Base-by-base conservation (phyloP, 2,113 vertebrate genomes). In the Cavia porcellus region DNA sequence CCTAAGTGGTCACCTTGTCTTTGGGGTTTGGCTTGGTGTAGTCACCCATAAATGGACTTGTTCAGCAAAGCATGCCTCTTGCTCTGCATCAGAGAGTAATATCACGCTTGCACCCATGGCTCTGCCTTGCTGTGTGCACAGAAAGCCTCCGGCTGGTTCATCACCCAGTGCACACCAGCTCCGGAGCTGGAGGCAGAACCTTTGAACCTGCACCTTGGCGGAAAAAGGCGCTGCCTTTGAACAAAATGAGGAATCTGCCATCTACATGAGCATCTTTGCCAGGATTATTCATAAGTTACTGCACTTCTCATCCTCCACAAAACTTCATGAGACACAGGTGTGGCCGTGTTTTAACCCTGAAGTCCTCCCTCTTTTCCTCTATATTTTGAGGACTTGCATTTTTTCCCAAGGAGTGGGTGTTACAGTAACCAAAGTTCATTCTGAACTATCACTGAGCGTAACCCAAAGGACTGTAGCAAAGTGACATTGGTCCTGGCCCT, bases 111-210 rank as follows among this genome's bases (percentile, higher is more conserved):
- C 0, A 0, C 12, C 4, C 14, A 28, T 50, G 22, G 32, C 14
- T 59, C 17, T 47, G 24, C 20, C 25, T 84, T 3, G 14, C 15
- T 61, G 55, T 1, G 0, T 55, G 59, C 14, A 7, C 42, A 57
- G 0, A 2, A 13, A 45, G 32, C 42, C 2, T 38, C 61, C 11
- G 1, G 72, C 11, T 61, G 0, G 5, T 9, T 52, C 3, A 38
- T 42, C 57, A 15, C 4, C 15, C 6, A 7, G 8, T 30, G 32
- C 19, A 4, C 20, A 1, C 1, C 2, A 32, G 13, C 3, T 64
- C 22, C 1, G 0, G 4, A 9, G 42, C 0, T 12, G 30, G 3
- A 3, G 10, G 3, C 6, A 83, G 42, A 45, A 15, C 3, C 15
- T 38, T 19, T 13, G 4, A 55, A 30, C 24, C 19, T 47, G 30